Base-by-base conservation (phyloP, 1,140 invertebrate genomes). In the Conus betulinus region DNA sequence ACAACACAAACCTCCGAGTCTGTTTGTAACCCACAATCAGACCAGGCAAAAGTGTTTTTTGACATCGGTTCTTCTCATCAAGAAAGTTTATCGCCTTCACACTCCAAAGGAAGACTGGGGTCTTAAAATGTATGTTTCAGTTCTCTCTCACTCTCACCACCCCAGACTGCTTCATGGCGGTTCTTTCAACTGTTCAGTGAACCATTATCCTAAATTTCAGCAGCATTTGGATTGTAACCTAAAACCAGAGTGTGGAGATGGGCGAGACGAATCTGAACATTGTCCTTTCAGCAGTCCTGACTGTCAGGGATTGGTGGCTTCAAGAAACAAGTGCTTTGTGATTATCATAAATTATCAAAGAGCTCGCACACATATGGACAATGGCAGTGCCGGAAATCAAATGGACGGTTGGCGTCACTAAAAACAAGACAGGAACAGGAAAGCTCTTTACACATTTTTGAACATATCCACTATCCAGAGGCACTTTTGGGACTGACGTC, bases 241-340 rank as follows among this genome's bases (percentile, higher is more conserved):
- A 27, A n/a, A 85, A n/a, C 57, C 60, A 39, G 84, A 85, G 84
- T 85, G 84, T 52, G 6, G 71, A 5, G 27, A 55, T 39, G 84
- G 55, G 17, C n/a, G n/a, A n/a, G 84, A 85, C 15, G 84, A 85
- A 71, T 25, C 17, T 15, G n/a, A 53, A 52, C 57, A 85, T 60
- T 85, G 84, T 85, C 84, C 84, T 55, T 85, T 67, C 60, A 85
- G 84, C 84, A 85, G 84, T 25, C 7, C 84, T 27, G 55, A 17
- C 25, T 85, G 84, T 20, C 17, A 63, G 52, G 84, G 84, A 15
- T 17, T 51, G 8, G 84, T 85, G 17, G 57, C 84, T 10, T 78
- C 76, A 78, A 7, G n/a, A 5, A 51, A 78, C 76, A 78, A 51
- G 76, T 78, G 76, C 39, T 78, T 78, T 6, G 8, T 39, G 39